Conservation (phyloP, 1,140 invertebrate genomes). For the Chrysoperla carnea region DNA sequence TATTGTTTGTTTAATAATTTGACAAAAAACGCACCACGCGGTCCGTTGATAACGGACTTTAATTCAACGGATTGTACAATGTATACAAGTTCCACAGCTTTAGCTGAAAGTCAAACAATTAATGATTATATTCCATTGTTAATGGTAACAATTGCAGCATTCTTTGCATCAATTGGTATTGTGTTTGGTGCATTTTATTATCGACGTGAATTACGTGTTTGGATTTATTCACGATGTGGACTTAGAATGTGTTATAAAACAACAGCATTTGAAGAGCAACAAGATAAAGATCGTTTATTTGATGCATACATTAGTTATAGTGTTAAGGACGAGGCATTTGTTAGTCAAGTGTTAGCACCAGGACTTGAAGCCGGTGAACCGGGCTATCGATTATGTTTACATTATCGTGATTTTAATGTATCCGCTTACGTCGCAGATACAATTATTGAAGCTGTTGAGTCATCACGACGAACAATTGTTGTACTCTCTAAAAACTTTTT, state of each 20-base stretch:
- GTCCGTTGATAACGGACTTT: slow-evolving; percentile 40
- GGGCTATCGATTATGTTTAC: slow-evolving; percentile 64
- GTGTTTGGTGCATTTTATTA: slow-evolving; percentile 63
- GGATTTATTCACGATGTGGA: slow-evolving; percentile 75
- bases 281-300: slow-evolving; percentile 67
- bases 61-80: slow-evolving; percentile 49
- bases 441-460: slow-evolving; percentile 78
- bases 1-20: slow-evolving; percentile 48
- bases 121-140: slow-evolving; percentile 63
- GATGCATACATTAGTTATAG: slow-evolving; percentile 87
- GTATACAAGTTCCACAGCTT: slow-evolving; percentile 35
- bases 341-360: slow-evolving; percentile 66
- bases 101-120: slow-evolving; percentile 55
- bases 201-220: slow-evolving; percentile 64
- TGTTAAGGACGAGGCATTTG: slow-evolving; percentile 75
- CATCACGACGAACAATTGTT: slow-evolving; percentile 74
- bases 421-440: slow-evolving; percentile 72
- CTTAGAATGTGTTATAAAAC: slow-evolving; percentile 67
- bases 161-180: slow-evolving; percentile 49
- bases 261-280: slow-evolving; percentile 51
- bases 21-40: slow-evolving; percentile 31
- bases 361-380: slow-evolving; percentile 58
- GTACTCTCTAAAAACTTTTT: slow-evolving; percentile 85
- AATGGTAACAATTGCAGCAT: slow-evolving; percentile 51
- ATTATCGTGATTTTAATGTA: slow-evolving; percentile 71